These are phyloP conservation scores for Cephus sareptanus DNA, from an alignment of 2,888 invertebrate species.

Conservation along the genomic window DNA sequence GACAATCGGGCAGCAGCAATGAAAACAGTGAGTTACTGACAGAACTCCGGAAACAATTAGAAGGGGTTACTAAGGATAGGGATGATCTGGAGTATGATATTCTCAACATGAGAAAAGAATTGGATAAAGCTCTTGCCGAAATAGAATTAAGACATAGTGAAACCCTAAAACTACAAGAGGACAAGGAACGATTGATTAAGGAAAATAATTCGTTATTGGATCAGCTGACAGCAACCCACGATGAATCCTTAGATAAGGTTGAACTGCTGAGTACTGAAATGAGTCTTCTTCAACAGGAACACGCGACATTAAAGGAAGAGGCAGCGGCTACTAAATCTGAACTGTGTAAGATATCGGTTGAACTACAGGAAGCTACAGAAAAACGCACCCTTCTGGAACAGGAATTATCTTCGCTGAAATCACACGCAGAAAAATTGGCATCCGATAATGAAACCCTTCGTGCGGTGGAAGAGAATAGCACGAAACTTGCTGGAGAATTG, in stretches of 20 bases:
- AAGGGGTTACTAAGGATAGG: constrained; percentile 66
- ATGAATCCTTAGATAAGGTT: constrained; percentile 54
- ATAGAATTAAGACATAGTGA: constrained; percentile 31
- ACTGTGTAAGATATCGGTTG: constrained; percentile 14
- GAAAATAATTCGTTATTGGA: constrained; percentile 53
- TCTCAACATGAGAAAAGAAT: constrained; percentile 69
- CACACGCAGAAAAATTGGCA: constrained; percentile 47
- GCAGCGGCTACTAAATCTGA: constrained; percentile 20
- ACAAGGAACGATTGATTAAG: constrained; percentile 46
- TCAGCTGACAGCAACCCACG: constrained; percentile 49
- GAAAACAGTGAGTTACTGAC: constrained; percentile 41
- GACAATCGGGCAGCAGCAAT: constrained; percentile 32
- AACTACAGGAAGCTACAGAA: constrained; percentile 16
- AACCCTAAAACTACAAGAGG: constrained; percentile 34
- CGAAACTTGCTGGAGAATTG: constrained; percentile 42
- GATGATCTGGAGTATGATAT: constrained; percentile 73
- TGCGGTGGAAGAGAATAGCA: constrained; percentile 41
- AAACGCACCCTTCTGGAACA: constrained; percentile 18
- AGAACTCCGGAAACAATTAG: constrained; percentile 44
- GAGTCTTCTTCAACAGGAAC: constrained; percentile 52
- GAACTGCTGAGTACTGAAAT: constrained; percentile 58
- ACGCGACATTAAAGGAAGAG: constrained; percentile 43
- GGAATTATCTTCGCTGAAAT: constrained; percentile 17
- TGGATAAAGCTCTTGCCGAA: constrained; percentile 64
- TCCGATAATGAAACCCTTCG: constrained; percentile 56